These are phyloP conservation scores for Rhabdornis inornatus DNA, from an alignment of 2,113 vertebrate genomes.

Conservation along the genomic window DNA sequence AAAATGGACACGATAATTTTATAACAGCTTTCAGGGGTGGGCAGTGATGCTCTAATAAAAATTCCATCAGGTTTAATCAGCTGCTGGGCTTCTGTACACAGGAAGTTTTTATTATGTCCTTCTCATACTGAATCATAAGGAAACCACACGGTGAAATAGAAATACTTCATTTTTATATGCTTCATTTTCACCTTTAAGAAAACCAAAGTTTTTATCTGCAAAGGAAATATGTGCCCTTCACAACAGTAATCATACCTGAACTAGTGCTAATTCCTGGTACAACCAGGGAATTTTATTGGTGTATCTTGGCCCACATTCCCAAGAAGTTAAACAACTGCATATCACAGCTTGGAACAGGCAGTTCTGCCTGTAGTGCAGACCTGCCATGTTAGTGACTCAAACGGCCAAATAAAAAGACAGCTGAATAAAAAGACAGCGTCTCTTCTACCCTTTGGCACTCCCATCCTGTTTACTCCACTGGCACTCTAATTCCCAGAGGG, in stretches of 20 bases:
- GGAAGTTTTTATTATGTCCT: not conserved
- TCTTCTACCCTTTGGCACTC: not conserved
- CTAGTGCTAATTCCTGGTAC: not conserved
- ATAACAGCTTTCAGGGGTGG: not conserved
- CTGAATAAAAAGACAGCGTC: not conserved
- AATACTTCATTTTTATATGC: not conserved
- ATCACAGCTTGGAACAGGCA: not conserved
- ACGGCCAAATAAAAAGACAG: not conserved
- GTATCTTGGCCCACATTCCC: rapidly evolving
- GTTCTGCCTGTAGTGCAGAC: not conserved
- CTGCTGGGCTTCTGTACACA: not conserved
- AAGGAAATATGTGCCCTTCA: not conserved
- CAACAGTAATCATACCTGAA: not conserved
- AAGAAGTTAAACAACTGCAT: not conserved
- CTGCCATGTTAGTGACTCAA: not conserved
- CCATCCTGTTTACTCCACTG: not conserved
- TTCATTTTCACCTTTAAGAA: not conserved
- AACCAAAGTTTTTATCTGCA: not conserved
- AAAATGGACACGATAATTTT: not conserved
- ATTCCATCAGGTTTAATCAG: not conserved
- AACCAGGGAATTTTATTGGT: not conserved
- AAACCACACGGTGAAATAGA: not conserved
- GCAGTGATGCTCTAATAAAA: not conserved
- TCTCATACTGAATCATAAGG: not conserved
- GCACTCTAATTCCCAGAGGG: not conserved